These are phyloP conservation scores for Calliphora vomitoria DNA, from an alignment of 2,888 invertebrate genomes.

Conservation along the genomic window DNA sequence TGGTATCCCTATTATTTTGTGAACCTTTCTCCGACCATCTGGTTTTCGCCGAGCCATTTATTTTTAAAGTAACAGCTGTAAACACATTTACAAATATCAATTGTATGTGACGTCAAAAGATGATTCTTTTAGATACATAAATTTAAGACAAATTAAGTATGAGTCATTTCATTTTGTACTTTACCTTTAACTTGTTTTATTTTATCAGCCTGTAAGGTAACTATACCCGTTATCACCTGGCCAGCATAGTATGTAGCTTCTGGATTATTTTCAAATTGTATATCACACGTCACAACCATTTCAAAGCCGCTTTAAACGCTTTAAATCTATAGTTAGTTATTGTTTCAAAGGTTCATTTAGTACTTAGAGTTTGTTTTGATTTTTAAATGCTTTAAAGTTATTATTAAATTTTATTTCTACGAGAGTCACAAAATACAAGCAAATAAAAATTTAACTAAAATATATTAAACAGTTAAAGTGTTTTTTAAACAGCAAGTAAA, in stretches of 20 bases:
- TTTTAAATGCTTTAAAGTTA: constrained; percentile 20
- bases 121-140: background rate
- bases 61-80: constrained; percentile 70
- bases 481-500: constrained; percentile 8
- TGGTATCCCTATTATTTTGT: background rate
- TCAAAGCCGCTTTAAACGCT: background rate
- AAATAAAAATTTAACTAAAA: background rate
- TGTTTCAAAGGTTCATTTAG: background rate
- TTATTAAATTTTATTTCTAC: constrained; percentile 6
- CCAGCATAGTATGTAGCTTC: constrained; percentile 81
- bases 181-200: constrained; percentile 74
- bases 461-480: background rate
- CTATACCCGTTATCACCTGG: constrained; percentile 79
- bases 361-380: constrained; percentile 31
- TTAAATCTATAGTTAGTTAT: background rate
- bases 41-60: constrained; percentile 70
- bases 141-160: background rate
- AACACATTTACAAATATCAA: background rate
- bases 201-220: constrained; percentile 77
- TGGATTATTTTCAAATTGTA: constrained; percentile 81
- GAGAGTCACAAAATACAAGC: constrained; percentile 21
- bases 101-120: background rate
- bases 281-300: constrained; percentile 80
- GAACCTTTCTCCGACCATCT: constrained; percentile 50
- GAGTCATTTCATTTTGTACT: constrained; percentile 32